phyloP scores from a whole-genome alignment of 1,140 invertebrate genomes.

The Chrysopa pallens region DNA sequence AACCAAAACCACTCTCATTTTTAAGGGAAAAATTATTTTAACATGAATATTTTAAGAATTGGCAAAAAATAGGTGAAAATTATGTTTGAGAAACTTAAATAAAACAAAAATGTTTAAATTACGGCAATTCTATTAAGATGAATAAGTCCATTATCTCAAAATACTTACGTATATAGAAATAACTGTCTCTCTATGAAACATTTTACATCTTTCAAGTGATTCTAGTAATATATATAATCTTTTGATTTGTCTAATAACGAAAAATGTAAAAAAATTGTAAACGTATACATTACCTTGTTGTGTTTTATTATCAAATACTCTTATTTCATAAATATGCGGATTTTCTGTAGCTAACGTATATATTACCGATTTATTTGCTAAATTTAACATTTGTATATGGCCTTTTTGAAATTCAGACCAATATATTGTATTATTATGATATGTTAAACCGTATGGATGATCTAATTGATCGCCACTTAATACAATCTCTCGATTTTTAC shows the following conservation, averaged over 20 bases:
- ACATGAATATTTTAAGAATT: too few species aligned
- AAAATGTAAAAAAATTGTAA: not conserved
- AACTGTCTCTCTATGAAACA: too few species aligned
- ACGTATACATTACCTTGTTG: conserved; percentile 13
- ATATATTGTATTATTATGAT: conserved; percentile 39
- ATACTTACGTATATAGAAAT: too few species aligned
- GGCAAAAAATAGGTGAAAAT: too few species aligned
- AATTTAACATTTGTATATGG: conserved; percentile 28
- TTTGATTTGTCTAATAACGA: conserved; percentile 4
- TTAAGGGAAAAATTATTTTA: too few species aligned
- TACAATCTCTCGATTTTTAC: conserved; percentile 40
- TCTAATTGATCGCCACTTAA: conserved; percentile 34
- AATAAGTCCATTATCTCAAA: too few species aligned
- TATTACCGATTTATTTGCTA: conserved; percentile 19
- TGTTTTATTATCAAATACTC: conserved; percentile 31
- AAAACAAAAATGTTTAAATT: too few species aligned
- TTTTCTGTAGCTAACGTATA: conserved; percentile 26
- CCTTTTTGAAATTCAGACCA: conserved; percentile 54
- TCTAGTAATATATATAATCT: too few species aligned
- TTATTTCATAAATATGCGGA: conserved; percentile 40
- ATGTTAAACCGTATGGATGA: conserved; percentile 56
- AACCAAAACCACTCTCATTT: too few species aligned
- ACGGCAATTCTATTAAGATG: too few species aligned
- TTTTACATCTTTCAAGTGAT: too few species aligned
- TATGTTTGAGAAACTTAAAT: too few species aligned